A percentile compares a stretch with the other conserved stretches of the same genome.
Conservation (phyloP, 2,113 vertebrate species). For the Boulengerochromis microlepis region DNA sequence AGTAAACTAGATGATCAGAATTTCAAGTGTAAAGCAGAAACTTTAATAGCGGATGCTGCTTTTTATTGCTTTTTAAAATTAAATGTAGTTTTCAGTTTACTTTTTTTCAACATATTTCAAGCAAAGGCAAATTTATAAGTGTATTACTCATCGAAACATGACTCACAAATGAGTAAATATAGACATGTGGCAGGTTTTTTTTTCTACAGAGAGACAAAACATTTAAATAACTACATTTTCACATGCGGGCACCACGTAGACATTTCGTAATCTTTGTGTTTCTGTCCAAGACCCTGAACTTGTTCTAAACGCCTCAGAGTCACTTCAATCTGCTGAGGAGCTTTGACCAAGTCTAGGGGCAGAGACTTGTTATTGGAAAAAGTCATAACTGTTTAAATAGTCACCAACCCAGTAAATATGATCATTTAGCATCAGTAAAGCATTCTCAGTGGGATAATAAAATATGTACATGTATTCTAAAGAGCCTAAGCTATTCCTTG, state of each 20-base stretch:
- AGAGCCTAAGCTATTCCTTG: neutral
- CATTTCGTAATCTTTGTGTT: neutral
- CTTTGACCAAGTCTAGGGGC: conserved; percentile 72
- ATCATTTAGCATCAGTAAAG: neutral
- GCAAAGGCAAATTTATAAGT: neutral
- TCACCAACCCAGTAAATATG: neutral
- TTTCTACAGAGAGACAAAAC: neutral
- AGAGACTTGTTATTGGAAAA: conserved; percentile 4
- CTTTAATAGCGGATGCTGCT: neutral
- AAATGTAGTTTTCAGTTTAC: neutral
- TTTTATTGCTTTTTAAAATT: neutral
- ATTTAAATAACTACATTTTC: neutral
- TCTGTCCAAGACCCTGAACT: conserved; percentile 61
- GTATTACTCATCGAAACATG: neutral
- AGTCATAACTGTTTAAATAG: neutral
- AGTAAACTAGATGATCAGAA: neutral
- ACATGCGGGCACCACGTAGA: neutral
- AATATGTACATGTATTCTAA: neutral
- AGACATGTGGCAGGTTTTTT: neutral
- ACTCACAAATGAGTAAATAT: neutral
- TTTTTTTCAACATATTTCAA: neutral
- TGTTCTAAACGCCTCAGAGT: conserved; percentile 74
- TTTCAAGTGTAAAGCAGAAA: neutral
- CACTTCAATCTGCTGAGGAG: conserved; percentile 61
- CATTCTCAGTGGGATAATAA: neutral